A percentile compares a stretch with the other conserved stretches of the same genome.
phyloP scores from a whole-genome alignment of 2,797 vertebrate species.

The Sphenodon punctatus region DNA sequence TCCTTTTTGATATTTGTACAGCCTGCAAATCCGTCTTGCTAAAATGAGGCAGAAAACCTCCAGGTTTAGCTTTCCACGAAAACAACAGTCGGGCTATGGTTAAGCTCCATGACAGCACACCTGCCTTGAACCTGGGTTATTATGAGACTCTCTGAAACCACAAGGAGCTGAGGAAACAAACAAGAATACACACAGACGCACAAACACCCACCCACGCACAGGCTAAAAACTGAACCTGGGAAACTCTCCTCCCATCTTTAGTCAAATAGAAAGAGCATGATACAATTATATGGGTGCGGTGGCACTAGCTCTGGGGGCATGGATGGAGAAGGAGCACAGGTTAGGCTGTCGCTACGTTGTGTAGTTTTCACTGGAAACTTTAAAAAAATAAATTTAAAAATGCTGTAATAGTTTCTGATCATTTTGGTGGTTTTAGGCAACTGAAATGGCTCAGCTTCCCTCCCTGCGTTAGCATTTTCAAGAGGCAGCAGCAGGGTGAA shows the following conservation, averaged over 20 bases:
- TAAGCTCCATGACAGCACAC: neutral
- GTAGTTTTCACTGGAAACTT: no score
- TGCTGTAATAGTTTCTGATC: no score
- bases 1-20: no score
- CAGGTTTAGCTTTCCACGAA: neutral
- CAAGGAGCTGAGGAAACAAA: neutral
- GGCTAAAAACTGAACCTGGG: neutral
- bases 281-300: neutral
- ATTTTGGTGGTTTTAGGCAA: no score
- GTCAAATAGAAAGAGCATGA: neutral
- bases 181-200: no score
- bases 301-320: no score
- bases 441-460: no score
- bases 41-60: neutral
- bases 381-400: no score
- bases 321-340: neutral
- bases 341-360: no score
- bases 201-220: no score
- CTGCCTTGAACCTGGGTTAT: neutral
- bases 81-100: neutral
- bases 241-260: neutral
- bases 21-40: neutral
- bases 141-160: neutral
- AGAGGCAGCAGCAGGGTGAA: no score
- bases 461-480: no score